Evolutionary conservation across 2,113 vertebrate species (phyloP).

Genomic region (Sylvietta virens): DNA sequence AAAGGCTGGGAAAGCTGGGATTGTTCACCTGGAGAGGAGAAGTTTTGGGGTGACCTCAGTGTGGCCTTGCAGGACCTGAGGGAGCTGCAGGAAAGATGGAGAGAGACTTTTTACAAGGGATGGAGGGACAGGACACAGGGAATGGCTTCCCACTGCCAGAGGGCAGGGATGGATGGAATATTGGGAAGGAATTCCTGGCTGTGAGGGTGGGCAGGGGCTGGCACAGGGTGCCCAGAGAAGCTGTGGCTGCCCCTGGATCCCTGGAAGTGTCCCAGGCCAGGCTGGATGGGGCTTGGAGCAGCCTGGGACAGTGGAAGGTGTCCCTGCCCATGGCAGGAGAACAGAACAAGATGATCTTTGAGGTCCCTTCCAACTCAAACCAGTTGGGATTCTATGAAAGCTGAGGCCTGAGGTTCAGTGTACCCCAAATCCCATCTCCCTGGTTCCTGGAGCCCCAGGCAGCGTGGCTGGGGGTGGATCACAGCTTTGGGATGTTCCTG

Average conservation of each 20-base stretch:
- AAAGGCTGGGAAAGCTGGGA: neutral
- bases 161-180: fast-evolving
- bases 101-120: neutral
- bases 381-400: neutral
- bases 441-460: neutral
- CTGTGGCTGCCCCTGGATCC: neutral
- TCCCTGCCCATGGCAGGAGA: neutral
- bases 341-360: neutral
- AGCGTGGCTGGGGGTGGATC: fast-evolving
- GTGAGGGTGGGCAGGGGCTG: neutral
- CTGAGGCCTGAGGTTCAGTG: neutral
- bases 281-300: neutral
- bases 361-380: neutral
- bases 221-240: fast-evolving
- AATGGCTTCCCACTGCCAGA: neutral
- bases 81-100: neutral
- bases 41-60: fast-evolving
- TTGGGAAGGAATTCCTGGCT: neutral
- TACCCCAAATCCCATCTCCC: neutral
- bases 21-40: neutral
- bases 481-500: neutral
- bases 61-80: neutral
- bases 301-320: fast-evolving
- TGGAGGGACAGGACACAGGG: neutral
- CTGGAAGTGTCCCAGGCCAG: neutral